Evolutionary conservation across 2,113 vertebrate species (phyloP), one percentile per base, ranked within the genome.

Genomic region (Fulmarus glacialis): DNA sequence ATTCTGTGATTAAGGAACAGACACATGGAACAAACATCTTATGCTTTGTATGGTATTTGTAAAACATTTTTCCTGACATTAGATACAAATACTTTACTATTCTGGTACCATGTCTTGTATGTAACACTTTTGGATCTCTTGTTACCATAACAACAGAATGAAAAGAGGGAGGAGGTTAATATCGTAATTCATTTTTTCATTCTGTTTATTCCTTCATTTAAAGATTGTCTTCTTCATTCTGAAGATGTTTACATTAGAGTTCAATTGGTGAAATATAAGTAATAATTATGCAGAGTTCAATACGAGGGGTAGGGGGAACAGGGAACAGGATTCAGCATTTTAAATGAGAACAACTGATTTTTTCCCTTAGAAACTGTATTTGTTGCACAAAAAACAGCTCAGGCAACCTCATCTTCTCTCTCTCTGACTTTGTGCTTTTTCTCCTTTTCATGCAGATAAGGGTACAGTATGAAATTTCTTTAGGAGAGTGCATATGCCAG

Each of bases 271-370:
- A 91, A 87, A 60, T 59, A 30, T 21, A 81, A 32, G 23, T 60
- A 79, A 16, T 24, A 91, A 87, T 68, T 93, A 40, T n/a, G 4
- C 16, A 82, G 36, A 71, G 7, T 73, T 89, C 63, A 59, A 21
- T 47, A 36, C 0, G 1, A 52, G 14, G 15, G 3, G 5, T 36
- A 4, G 0, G 3, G 14, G 4, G 0, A 58, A 8, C 0, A 13
- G 5, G 5, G 2, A 29, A 52, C 4, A 36, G 4, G 5, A 89
- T 70, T 85, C n/a, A 45, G 1, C 32, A 74, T 87, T 85, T 94
- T 84, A 84, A 68, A 74, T 38, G 4, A 71, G 43, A 92, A 68
- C 2, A 45, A 18, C 7, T 17, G 8, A 56, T 82, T 85, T 84
- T 84, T 22, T 92, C 36, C 32, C 12, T 77, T 70, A 73, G 21